A percentile compares a stretch with the other conserved stretches of the same genome.
These are phyloP conservation scores for Papilio helenus DNA, from an alignment of 1,140 invertebrate genomes.

Conservation along the genomic window DNA sequence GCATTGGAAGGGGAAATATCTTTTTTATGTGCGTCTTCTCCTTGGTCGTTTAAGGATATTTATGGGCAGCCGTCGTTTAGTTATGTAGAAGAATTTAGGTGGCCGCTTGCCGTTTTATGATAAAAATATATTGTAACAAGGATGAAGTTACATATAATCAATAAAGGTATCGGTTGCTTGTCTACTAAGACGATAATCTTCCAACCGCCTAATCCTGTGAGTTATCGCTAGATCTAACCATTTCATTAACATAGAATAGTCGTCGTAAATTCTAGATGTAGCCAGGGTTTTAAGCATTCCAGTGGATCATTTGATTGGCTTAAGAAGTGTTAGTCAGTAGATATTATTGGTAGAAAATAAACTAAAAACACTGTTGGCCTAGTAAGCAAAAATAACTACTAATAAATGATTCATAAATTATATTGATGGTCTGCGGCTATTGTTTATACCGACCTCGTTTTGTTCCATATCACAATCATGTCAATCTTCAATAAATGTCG, in stretches of 20 bases:
- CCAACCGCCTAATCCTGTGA: not conserved
- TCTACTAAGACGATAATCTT: not conserved
- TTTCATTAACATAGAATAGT: not conserved
- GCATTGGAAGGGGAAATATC: too few relatives aligned
- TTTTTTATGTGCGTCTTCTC: too few relatives aligned
- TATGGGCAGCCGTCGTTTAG: too few relatives aligned
- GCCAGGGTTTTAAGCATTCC: not conserved
- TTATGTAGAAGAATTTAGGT: too few relatives aligned
- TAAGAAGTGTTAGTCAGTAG: not conserved
- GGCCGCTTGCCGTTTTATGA: too few relatives aligned
- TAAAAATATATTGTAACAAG: not conserved
- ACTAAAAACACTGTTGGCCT: not conserved
- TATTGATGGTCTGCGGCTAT: not conserved
- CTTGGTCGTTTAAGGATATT: too few relatives aligned
- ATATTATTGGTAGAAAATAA: not conserved
- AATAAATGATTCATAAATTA: conserved; percentile 4
- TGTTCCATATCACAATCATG: conserved; percentile 4
- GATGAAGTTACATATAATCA: not conserved
- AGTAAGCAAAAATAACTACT: not conserved
- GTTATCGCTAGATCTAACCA: not conserved
- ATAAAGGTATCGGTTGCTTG: not conserved
- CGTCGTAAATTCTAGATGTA: not conserved
- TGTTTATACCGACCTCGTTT: conserved; percentile 11
- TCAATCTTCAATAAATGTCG: conserved; percentile 10
- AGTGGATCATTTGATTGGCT: not conserved